These are phyloP conservation scores for Camelus bactrianus DNA, from an alignment of 2,113 vertebrate genomes.

Conservation along the genomic window DNA sequence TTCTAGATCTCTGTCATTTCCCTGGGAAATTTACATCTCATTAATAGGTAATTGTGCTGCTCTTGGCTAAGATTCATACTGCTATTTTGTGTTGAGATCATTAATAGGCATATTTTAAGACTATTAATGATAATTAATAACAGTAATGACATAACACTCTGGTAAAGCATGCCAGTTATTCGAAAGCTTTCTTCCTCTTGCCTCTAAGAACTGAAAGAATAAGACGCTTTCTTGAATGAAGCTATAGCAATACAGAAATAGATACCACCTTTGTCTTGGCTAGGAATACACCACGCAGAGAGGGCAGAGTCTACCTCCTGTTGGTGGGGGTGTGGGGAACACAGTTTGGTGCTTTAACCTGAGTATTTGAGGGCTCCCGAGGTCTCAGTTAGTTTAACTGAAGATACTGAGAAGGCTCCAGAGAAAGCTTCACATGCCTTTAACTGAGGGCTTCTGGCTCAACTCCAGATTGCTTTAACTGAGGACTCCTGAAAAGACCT, in stretches of 20 bases:
- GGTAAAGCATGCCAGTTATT: conserved; percentile 68
- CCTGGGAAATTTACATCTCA: conserved; percentile 82
- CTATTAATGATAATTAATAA: conserved; percentile 82
- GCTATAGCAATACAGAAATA: neutral
- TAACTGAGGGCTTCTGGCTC: neutral
- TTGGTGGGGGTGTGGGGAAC: neutral
- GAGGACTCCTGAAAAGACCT: neutral
- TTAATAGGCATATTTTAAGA: conserved; percentile 81
- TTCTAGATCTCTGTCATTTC: conserved; percentile 81
- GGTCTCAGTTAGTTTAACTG: neutral
- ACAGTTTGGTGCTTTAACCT: neutral
- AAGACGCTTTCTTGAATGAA: conserved; percentile 35
- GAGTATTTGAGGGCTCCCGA: neutral
- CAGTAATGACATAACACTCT: conserved; percentile 70
- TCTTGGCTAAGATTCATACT: conserved; percentile 74
- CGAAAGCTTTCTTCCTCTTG: conserved; percentile 28
- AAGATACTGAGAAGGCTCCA: neutral
- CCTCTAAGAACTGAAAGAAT: conserved; percentile 55
- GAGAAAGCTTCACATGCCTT: neutral
- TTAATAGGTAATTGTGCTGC: conserved; percentile 80
- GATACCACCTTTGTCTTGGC: neutral
- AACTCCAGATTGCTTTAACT: neutral
- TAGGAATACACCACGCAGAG: neutral
- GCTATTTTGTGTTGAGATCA: conserved; percentile 74
- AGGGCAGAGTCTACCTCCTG: neutral